phyloP scores from a whole-genome alignment of 2,113 vertebrate species.

The Brachypodius melanocephalos region DNA sequence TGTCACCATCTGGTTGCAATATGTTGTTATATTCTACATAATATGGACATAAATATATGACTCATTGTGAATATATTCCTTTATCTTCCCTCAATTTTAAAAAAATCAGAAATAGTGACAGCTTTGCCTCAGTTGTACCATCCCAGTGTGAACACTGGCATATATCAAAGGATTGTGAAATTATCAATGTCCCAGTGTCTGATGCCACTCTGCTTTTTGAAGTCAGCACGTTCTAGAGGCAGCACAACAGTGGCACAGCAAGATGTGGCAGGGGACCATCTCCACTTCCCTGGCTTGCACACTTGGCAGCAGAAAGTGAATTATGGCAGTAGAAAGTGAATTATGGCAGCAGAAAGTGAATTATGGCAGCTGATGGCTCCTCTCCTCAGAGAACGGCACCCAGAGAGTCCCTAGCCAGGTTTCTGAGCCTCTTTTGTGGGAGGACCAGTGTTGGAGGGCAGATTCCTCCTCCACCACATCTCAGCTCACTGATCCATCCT shows the following conservation, averaged over 20 bases:
- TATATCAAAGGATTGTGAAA: background rate
- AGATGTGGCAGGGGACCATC: background rate
- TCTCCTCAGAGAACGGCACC: background rate
- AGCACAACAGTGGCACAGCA: background rate
- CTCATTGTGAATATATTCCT: background rate
- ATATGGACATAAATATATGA: background rate
- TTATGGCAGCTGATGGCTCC: background rate
- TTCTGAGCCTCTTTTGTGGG: background rate
- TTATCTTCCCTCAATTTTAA: background rate
- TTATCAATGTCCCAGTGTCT: background rate
- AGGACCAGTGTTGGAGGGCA: background rate
- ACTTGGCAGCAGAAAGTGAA: background rate
- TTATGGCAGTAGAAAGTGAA: too few species aligned
- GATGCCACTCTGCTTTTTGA: background rate
- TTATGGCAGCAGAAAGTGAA: background rate
- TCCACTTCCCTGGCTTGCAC: background rate
- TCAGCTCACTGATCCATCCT: rapidly evolving
- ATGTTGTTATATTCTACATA: background rate
- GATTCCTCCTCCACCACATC: background rate
- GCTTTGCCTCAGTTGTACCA: background rate
- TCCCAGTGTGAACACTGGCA: background rate
- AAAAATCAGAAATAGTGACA: background rate
- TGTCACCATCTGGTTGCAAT: background rate
- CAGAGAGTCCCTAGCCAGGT: background rate
- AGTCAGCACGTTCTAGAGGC: background rate